A percentile compares a stretch with the other conserved stretches of the same genome.
phyloP scores from a whole-genome alignment of 2,113 vertebrate genomes.

The Helogale parvula region DNA sequence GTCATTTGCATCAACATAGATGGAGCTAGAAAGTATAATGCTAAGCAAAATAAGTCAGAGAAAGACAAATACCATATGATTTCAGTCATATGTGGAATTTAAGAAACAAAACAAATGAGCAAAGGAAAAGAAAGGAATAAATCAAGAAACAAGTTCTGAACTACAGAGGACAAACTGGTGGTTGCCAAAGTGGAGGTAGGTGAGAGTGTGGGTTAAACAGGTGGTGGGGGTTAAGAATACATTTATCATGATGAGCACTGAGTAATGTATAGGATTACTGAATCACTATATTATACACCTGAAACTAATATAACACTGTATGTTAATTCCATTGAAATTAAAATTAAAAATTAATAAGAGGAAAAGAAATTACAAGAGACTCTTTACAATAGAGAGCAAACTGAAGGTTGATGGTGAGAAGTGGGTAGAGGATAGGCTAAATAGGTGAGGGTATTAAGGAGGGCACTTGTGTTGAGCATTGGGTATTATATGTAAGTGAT shows the following conservation, averaged over 20 bases:
- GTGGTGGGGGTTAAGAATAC: neutral
- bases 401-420: neutral
- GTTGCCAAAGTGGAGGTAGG: neutral
- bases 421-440: neutral
- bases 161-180: neutral
- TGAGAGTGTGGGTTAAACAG: neutral
- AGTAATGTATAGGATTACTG: too few species aligned
- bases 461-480: neutral
- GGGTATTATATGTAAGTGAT: neutral
- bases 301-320: too few species aligned
- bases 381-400: neutral
- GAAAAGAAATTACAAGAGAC: too few species aligned
- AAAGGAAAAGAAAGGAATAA: neutral
- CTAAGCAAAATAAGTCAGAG: neutral
- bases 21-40: neutral
- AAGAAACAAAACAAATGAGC: neutral
- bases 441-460: neutral
- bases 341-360: too few species aligned
- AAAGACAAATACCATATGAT: neutral
- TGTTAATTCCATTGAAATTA: too few species aligned
- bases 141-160: neutral
- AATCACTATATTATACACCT: too few species aligned
- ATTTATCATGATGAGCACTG: too few species aligned
- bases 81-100: neutral
- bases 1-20: neutral